Conservation (phyloP, 2,113 vertebrate species). For the Calonectris borealis region DNA sequence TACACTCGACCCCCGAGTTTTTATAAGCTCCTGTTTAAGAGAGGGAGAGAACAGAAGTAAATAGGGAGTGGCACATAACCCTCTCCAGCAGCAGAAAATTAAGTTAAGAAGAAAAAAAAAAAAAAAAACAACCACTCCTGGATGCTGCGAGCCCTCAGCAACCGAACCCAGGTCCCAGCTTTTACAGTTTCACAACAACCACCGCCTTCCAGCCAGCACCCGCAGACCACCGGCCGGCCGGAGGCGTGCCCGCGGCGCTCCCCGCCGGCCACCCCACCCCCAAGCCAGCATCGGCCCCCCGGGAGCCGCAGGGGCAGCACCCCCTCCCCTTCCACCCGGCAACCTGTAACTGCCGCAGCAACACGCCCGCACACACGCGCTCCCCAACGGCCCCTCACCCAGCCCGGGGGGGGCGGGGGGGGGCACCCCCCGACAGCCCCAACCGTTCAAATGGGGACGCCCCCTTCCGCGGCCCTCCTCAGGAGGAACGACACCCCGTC, state of each 20-base stretch:
- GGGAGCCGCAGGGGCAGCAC: background rate
- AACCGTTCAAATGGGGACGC: background rate
- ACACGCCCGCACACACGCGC: no score
- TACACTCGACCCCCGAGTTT: background rate
- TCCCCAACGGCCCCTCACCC: background rate
- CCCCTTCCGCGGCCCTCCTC: no score
- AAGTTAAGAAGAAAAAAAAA: background rate
- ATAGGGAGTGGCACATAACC: background rate
- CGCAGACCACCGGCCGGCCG: background rate
- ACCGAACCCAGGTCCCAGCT: rapidly evolving
- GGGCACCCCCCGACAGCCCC: background rate
- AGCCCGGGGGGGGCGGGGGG: background rate
- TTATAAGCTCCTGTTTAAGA: background rate
- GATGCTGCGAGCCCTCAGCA: background rate
- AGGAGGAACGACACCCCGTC: no score
- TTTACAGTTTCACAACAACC: rapidly evolving
- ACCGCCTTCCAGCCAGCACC: background rate
- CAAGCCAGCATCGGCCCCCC: no score
- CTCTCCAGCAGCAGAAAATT: background rate
- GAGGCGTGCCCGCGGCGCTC: background rate
- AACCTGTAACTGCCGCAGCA: background rate
- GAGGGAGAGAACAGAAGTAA: background rate
- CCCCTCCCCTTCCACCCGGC: background rate
- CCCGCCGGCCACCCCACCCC: no score
- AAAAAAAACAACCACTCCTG: rapidly evolving